phyloP scores from a whole-genome alignment of 2,888 invertebrate species.

The Stenolophus ochropezus region DNA sequence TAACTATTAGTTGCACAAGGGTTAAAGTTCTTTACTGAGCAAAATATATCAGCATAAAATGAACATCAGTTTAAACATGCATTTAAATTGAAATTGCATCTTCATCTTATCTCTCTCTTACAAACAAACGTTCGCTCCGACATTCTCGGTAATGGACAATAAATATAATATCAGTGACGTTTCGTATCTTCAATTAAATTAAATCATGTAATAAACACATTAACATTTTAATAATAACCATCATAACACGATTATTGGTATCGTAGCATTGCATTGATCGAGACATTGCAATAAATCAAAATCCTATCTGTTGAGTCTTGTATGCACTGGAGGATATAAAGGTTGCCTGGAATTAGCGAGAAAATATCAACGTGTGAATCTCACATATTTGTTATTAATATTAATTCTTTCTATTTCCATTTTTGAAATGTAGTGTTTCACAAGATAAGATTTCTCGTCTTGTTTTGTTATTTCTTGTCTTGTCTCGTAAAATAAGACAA shows the following conservation, averaged over 20 bases:
- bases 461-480: too few relatives aligned
- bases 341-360: slow-evolving; percentile 3
- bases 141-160: slow-evolving; percentile 35
- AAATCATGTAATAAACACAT: slow-evolving; percentile 53
- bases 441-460: too few relatives aligned
- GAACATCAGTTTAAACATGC: slow-evolving; percentile 24
- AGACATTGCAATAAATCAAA: slow-evolving; percentile 45
- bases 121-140: slow-evolving; percentile 8
- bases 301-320: slow-evolving; percentile 25
- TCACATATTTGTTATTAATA: too few relatives aligned
- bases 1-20: too few relatives aligned
- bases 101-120: slow-evolving; percentile 36
- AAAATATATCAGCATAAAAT: slow-evolving; percentile 32
- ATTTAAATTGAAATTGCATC: slow-evolving; percentile 43
- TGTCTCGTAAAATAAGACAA: too few relatives aligned
- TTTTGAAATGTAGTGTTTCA: too few relatives aligned
- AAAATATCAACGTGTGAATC: too few relatives aligned
- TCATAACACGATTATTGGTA: slow-evolving; percentile 48
- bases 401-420: too few relatives aligned
- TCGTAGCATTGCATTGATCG: slow-evolving; percentile 6
- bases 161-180: slow-evolving; percentile 53
- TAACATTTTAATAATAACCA: slow-evolving; percentile 55
- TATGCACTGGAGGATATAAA: neutral
- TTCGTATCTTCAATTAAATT: slow-evolving; percentile 56
- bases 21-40: slow-evolving; percentile 16